A percentile compares a stretch with the other conserved stretches of the same genome.
Conservation (phyloP, 2,888 invertebrate species). For the Anaspis maculata region DNA sequence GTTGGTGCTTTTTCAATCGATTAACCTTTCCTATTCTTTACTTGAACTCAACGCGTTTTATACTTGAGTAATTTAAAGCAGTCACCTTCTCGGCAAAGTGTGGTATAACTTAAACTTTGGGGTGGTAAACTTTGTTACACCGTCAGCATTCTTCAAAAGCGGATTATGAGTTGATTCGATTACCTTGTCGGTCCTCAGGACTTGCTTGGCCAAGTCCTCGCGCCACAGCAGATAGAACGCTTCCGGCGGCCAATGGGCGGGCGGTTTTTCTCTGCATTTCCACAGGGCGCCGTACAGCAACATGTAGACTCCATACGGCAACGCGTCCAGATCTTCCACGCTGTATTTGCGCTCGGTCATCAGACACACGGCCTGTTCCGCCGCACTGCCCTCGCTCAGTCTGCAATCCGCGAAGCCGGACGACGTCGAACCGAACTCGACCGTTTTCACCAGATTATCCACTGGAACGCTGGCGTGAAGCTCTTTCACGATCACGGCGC, state of each 20-base stretch:
- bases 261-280: slow-evolving; percentile 61
- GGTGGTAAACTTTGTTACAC: too few relatives aligned
- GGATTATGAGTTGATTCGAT: too few relatives aligned
- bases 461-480: neutral
- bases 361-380: slow-evolving; percentile 45
- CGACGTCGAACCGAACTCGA: neutral
- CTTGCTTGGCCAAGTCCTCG: slow-evolving; percentile 59
- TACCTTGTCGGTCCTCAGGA: slow-evolving; percentile 34
- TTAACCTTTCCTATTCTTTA: too few relatives aligned
- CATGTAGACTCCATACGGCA: slow-evolving; percentile 64
- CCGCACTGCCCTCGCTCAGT: slow-evolving; percentile 14
- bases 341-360: slow-evolving; percentile 52
- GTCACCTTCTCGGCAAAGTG: too few relatives aligned
- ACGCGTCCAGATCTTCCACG: slow-evolving; percentile 58
- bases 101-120: too few relatives aligned
- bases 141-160: too few relatives aligned
- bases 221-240: slow-evolving; percentile 65
- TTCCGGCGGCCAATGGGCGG: slow-evolving; percentile 61
- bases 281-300: slow-evolving; percentile 62
- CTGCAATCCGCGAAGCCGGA: slow-evolving; percentile 7
- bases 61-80: too few relatives aligned
- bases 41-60: too few relatives aligned
- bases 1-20: too few relatives aligned
- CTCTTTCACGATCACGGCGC: slow-evolving; percentile 11
- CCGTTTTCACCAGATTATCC: slow-evolving; percentile 4